Percentiles rank a stretch among this genome's conserved stretches.
Conservation (phyloP, 2,888 invertebrate species). For the Sphinx pinastri region DNA sequence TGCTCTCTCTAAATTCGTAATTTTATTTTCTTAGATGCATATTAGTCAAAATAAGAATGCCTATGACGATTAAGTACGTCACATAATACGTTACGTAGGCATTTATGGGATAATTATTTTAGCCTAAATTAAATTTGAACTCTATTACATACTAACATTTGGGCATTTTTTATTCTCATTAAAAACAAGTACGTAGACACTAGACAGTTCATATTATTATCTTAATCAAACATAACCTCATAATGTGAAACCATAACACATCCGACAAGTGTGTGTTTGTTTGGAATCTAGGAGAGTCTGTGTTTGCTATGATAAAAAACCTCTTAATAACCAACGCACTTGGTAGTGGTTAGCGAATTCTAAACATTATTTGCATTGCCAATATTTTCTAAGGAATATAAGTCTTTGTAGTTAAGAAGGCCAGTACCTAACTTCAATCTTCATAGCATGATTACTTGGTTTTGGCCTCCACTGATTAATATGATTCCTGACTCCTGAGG, state of each 20-base stretch:
- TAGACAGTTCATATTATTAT: neutral
- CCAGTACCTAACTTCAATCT: no score
- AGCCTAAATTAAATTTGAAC: neutral
- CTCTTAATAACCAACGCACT: neutral
- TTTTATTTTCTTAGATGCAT: no score
- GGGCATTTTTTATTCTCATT: neutral
- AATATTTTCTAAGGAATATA: neutral
- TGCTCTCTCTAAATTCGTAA: no score
- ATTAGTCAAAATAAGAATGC: no score
- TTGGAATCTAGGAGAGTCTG: neutral
- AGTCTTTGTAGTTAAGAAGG: no score
- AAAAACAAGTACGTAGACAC: neutral
- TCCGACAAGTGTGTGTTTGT: conserved; percentile 2
- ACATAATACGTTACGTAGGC: no score
- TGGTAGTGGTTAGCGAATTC: neutral
- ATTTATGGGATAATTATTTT: no score
- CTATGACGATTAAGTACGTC: no score
- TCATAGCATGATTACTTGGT: no score
- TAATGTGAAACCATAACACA: conserved; percentile 3
- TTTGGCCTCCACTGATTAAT: no score
- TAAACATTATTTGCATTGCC: neutral
- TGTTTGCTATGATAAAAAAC: neutral
- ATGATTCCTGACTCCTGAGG: no score
- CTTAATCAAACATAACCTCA: conserved; percentile 15
- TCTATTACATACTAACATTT: neutral